A percentile compares a stretch with the other conserved stretches of the same genome.
These are phyloP conservation scores for Caenorhabditis macrosperma DNA, from an alignment of 2,888 invertebrate genomes.

Conservation along the genomic window DNA sequence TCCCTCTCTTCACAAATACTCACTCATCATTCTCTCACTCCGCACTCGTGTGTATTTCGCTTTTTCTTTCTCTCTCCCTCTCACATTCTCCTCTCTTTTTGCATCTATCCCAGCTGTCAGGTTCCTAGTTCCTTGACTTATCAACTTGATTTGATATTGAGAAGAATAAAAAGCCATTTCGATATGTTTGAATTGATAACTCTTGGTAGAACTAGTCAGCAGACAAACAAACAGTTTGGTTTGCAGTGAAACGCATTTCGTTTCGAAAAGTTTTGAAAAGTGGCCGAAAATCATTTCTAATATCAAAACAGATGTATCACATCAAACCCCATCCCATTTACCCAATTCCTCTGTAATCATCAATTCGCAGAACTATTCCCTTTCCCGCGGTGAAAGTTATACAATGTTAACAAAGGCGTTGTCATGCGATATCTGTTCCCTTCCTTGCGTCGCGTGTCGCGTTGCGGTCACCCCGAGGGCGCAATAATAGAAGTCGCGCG, in stretches of 20 bases:
- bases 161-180: too few species aligned
- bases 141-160: too few species aligned
- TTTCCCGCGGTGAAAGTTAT: not conserved
- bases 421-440: slow-evolving; percentile 16
- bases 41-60: slow-evolving; percentile 1
- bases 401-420: not conserved
- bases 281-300: too few species aligned
- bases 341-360: not conserved
- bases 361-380: not conserved
- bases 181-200: too few species aligned
- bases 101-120: not conserved
- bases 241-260: too few species aligned
- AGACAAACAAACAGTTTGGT: too few species aligned
- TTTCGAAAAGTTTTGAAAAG: too few species aligned
- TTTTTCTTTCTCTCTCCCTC: slow-evolving; percentile 25
- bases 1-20: not conserved
- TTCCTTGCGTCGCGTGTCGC: slow-evolving; percentile 15
- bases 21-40: slow-evolving; percentile 1
- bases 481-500: slow-evolving; percentile 9
- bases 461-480: slow-evolving; percentile 24
- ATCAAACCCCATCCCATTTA: not conserved
- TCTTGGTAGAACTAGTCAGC: too few species aligned
- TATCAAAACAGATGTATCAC: too few species aligned
- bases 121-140: not conserved
- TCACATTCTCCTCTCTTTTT: not conserved